Evolutionary conservation across 2,797 vertebrate genomes (phyloP).

Genomic region (Eulemur mongoz): DNA sequence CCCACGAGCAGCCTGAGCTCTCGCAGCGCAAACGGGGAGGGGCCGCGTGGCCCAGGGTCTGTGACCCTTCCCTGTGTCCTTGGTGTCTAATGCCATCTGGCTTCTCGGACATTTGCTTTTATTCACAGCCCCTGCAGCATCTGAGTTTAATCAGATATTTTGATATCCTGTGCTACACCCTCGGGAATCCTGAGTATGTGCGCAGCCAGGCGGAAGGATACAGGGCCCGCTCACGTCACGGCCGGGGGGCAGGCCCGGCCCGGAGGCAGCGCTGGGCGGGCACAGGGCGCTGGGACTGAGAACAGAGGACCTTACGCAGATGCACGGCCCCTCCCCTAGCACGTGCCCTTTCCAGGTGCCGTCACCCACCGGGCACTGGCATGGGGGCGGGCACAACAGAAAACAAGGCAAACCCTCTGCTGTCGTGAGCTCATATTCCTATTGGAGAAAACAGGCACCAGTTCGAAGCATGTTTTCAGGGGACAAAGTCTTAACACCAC

Average conservation of each 20-base stretch:
- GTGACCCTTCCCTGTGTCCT: background rate
- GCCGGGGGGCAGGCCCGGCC: background rate
- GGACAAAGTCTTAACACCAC: background rate
- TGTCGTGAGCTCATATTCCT: no score
- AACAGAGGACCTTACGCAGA: no score
- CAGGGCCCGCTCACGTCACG: background rate
- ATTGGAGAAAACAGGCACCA: background rate
- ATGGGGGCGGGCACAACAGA: background rate
- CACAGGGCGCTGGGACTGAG: background rate
- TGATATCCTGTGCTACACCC: background rate
- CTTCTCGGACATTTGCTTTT: background rate
- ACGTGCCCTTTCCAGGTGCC: no score
- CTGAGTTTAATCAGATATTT: background rate
- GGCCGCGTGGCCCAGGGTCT: no score
- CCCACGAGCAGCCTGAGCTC: background rate
- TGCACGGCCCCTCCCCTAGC: background rate
- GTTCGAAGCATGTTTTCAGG: rapidly evolving
- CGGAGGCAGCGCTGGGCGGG: background rate
- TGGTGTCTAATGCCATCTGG: background rate
- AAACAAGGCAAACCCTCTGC: background rate
- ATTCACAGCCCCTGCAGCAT: background rate
- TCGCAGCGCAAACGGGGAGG: background rate
- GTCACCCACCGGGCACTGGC: no score
- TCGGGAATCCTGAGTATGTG: background rate
- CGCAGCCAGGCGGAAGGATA: background rate